Conservation (phyloP, 2,797 vertebrate species). For the Chaunax sp. region DNA sequence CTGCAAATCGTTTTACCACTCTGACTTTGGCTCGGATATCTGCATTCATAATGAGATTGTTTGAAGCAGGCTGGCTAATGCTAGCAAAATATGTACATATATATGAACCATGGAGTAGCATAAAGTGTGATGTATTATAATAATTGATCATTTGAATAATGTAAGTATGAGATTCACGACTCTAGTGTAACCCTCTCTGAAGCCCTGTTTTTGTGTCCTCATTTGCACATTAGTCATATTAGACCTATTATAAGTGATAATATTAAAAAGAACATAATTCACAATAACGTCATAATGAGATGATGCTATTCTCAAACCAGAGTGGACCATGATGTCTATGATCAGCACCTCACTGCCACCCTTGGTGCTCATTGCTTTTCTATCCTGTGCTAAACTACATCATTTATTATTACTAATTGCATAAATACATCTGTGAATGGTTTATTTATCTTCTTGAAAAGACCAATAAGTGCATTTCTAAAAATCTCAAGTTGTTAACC, state of each 20-base stretch:
- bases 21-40: conserved; percentile 37
- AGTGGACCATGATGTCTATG: too few species aligned
- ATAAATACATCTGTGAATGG: too few species aligned
- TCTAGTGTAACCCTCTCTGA: neutral
- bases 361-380: too few species aligned
- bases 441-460: too few species aligned
- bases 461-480: too few species aligned
- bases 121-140: conserved; percentile 1
- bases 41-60: conserved; percentile 64
- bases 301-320: neutral
- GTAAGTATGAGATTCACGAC: neutral
- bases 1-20: conserved; percentile 49
- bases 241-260: neutral
- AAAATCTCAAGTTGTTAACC: too few species aligned
- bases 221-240: neutral
- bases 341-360: too few species aligned
- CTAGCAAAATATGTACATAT: conserved; percentile 27
- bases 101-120: conserved; percentile 8
- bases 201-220: neutral
- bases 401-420: too few species aligned
- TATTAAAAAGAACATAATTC: too few species aligned
- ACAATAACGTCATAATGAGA: neutral
- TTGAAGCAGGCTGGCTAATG: conserved; percentile 48
- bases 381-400: too few species aligned
- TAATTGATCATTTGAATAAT: conserved; percentile 16